Conservation (phyloP, 2,797 vertebrate genomes). For the Tympanoctomys barrerae region DNA sequence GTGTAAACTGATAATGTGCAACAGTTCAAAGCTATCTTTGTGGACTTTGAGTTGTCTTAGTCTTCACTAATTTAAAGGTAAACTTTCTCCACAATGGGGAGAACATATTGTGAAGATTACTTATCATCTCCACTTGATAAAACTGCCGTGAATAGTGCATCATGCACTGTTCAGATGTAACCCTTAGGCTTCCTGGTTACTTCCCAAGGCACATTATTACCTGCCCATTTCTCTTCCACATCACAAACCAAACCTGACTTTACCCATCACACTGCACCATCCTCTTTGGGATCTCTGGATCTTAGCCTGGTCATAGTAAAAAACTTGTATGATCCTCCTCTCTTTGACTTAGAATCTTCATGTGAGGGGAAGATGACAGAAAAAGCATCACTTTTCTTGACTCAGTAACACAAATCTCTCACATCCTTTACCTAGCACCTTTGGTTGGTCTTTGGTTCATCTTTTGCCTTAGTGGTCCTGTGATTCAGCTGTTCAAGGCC, state of each 20-base stretch:
- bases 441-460: neutral
- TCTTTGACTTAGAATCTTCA: neutral
- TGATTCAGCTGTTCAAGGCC: neutral
- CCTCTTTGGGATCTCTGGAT: neutral
- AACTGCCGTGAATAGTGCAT: neutral
- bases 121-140: neutral
- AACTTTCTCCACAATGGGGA: neutral
- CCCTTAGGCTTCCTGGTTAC: neutral
- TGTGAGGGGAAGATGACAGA: neutral
- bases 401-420: neutral
- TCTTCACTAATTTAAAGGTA: neutral
- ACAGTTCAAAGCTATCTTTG: neutral
- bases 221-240: neutral
- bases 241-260: neutral
- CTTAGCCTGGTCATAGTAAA: neutral
- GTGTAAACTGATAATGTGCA: neutral
- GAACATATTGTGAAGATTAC: neutral
- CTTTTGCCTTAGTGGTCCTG: neutral
- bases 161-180: neutral
- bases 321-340: neutral
- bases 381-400: neutral
- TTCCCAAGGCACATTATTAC: neutral
- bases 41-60: neutral
- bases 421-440: neutral
- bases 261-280: neutral